Conservation (phyloP, 2,797 vertebrate species). For the Leucoraja ocellata region DNA sequence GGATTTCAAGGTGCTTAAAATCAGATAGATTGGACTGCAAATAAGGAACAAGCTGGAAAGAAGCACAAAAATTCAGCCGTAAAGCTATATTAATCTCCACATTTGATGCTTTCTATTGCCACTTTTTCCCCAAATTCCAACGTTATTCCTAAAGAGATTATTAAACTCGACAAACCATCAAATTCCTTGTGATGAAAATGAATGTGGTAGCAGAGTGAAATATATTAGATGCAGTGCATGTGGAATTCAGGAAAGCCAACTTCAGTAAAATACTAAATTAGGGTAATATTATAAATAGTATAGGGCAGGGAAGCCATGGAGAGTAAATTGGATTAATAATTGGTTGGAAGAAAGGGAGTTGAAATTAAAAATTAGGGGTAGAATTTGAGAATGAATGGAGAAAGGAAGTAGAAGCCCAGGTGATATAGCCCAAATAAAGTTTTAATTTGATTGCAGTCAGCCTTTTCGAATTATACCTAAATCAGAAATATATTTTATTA, state of each 20-base stretch:
- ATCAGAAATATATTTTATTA: neutral
- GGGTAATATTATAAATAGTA: neutral
- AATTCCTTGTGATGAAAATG: neutral
- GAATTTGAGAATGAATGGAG: neutral
- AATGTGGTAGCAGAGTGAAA: neutral
- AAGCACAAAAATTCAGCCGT: conserved; percentile 34
- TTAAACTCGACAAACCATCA: neutral
- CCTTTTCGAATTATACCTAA: neutral
- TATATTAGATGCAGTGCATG: no score
- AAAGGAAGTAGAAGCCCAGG: neutral
- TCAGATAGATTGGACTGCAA: conserved; percentile 88
- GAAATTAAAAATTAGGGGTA: neutral
- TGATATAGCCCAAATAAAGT: neutral
- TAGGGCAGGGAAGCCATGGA: neutral
- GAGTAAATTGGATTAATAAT: neutral
- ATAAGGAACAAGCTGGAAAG: conserved; percentile 79
- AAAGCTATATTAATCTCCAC: no score
- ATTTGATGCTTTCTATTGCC: neutral
- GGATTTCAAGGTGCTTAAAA: conserved; percentile 88
- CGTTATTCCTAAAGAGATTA: no score
- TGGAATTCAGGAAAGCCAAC: neutral
- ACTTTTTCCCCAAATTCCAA: neutral
- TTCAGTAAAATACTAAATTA: neutral
- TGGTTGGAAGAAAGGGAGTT: neutral
- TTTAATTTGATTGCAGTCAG: neutral